phyloP scores from a whole-genome alignment of 2,888 invertebrate species.

The Melitaea athalia region DNA sequence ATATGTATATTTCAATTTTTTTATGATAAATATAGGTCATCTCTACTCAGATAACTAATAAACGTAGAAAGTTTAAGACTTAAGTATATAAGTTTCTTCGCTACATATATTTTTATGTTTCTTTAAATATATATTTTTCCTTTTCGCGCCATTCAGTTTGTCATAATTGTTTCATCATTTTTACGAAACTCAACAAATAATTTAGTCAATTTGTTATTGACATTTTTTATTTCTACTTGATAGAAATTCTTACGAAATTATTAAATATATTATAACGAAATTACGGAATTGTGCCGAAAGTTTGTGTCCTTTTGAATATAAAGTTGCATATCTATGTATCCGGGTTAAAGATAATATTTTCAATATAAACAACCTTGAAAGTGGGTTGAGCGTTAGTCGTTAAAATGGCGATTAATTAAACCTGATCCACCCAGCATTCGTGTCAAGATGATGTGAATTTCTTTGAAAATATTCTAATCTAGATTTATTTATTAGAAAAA shows the following conservation, averaged over 20 bases:
- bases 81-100: too few species aligned
- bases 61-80: too few species aligned
- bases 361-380: conserved; percentile 27
- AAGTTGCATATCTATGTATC: conserved; percentile 20
- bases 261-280: too few species aligned
- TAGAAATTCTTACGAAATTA: background rate
- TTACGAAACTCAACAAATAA: background rate
- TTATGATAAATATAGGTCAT: too few species aligned
- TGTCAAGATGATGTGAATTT: background rate
- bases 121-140: too few species aligned
- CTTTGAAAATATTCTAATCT: background rate
- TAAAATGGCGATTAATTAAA: conserved; percentile 21
- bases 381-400: conserved; percentile 28
- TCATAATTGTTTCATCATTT: background rate
- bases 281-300: background rate
- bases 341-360: conserved; percentile 28
- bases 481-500: background rate
- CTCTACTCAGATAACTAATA: too few species aligned
- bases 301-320: background rate
- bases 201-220: background rate
- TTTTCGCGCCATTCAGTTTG: background rate
- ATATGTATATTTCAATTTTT: too few species aligned
- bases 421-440: background rate
- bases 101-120: too few species aligned
- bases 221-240: background rate